Evolutionary conservation across 2,888 invertebrate species (phyloP), one percentile per base, ranked within the genome.

Genomic region (Xylophagus ater): DNA sequence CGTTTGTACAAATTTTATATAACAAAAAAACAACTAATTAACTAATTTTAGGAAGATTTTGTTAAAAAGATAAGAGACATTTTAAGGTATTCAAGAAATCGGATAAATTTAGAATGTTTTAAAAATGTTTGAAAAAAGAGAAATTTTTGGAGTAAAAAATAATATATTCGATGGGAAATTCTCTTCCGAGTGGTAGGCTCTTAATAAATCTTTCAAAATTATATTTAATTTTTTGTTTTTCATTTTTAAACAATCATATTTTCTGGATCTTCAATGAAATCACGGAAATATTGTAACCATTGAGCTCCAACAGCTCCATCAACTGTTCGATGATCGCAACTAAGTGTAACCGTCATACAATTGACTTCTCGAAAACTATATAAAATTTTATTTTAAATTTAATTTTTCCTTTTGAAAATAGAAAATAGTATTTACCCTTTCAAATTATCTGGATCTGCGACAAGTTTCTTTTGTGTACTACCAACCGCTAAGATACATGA

Each of bases 281-380:
- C 77, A 53, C 81, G 83, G 71, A 98, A 92, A 36, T 81, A 82
- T 54, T 82, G 73, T 57, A 99, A 73, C 94, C 94, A 99, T 59
- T 83, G 78, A 3, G 98, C 98, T 38, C 94, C 98, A 4, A 98
- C 85, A 50, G 97, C 97, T 34, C 98, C 98, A 65, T 98, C 97
- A 6, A 98, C 87, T 17, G 93, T 90, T 54, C 98, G 74, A 65
- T 98, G 98, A 68, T 98, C 98, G 54, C 90, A 90, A 50, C 96
- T 94, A 45, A 97, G 72, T 13, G 97, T 97, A 43, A 94, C 93
- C 28, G 78, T 77, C 69, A 97, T 76, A 58, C 81, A 77, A 50
- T 81, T 78, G 2, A 81, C 77, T 51, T 73, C 69, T 50, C 73
- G 74, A 65, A 78, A 86, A 52, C 87, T 87, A 57, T 20, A 59